A percentile compares a stretch with the other conserved stretches of the same genome.
Conservation (phyloP, 1,140 invertebrate species). For the Gryon sp. region DNA sequence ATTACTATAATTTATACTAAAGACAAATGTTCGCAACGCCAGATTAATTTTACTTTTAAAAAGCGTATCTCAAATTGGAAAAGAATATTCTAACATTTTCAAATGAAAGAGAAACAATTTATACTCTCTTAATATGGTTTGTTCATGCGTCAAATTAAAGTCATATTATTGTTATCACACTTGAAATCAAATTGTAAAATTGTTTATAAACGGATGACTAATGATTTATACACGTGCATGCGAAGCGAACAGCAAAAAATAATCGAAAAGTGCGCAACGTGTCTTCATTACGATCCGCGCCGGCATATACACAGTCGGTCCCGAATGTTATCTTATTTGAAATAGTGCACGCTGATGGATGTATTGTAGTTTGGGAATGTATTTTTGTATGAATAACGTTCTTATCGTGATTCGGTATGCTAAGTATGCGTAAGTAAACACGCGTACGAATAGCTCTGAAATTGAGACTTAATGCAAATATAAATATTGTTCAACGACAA, state of each 20-base stretch:
- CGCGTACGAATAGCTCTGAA: conserved; percentile 32
- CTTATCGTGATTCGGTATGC: conserved; percentile 55
- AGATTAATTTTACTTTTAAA: too few relatives aligned
- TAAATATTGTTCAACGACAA: conserved; percentile 51
- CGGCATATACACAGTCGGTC: neutral
- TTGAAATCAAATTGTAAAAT: conserved; percentile 8
- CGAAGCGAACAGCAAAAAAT: conserved; percentile 11
- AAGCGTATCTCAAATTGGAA: too few relatives aligned
- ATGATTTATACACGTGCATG: conserved; percentile 28
- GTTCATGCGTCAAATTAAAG: neutral
- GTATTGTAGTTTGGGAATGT: conserved; percentile 48
- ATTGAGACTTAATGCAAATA: conserved; percentile 56
- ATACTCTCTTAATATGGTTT: too few relatives aligned
- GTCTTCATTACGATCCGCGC: conserved; percentile 31
- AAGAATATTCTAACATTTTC: too few relatives aligned
- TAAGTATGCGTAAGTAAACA: conserved; percentile 60
- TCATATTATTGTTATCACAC: neutral
- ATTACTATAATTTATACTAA: too few relatives aligned
- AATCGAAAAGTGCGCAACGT: conserved; percentile 21
- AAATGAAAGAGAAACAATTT: too few relatives aligned
- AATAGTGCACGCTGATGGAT: conserved; percentile 41
- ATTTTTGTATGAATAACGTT: conserved; percentile 57
- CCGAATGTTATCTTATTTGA: conserved; percentile 46
- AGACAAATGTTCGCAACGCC: too few relatives aligned
- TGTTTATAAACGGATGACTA: conserved; percentile 32